Evolutionary conservation across 1,140 invertebrate genomes (phyloP).

Genomic region (Bombus turneri): DNA sequence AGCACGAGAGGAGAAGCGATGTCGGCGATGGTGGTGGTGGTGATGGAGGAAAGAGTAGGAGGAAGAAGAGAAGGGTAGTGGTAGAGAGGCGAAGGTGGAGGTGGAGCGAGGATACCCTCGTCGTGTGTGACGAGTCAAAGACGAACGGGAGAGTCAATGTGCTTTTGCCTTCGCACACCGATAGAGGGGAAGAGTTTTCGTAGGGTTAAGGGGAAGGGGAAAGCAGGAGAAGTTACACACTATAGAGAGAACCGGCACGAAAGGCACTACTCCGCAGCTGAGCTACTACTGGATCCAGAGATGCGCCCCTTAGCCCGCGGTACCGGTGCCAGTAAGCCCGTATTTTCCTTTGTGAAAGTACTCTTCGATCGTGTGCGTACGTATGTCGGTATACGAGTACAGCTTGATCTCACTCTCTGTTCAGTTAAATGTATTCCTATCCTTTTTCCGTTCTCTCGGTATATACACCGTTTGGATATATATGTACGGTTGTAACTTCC

Average conservation of each 20-base stretch:
- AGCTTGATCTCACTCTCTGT: slow-evolving; percentile 2
- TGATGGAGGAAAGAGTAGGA: slow-evolving; percentile 7
- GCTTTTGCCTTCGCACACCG: slow-evolving; percentile 10
- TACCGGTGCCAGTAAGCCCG: slow-evolving; percentile 15
- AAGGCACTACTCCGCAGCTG: slow-evolving; percentile 66
- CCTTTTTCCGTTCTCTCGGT: neutral
- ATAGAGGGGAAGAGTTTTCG: slow-evolving; percentile 39
- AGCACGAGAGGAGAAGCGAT: slow-evolving; percentile 34
- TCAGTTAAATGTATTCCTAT: neutral
- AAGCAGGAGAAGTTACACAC: slow-evolving; percentile 48
- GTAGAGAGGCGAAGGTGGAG: neutral
- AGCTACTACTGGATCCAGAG: slow-evolving; percentile 67
- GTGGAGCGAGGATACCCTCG: slow-evolving; percentile 47
- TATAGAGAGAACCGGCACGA: slow-evolving; percentile 58
- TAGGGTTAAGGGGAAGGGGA: slow-evolving; percentile 2
- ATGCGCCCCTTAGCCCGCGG: slow-evolving; percentile 23
- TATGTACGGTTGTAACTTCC: neutral
- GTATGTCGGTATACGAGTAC: neutral
- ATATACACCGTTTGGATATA: neutral
- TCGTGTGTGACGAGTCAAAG: slow-evolving; percentile 55
- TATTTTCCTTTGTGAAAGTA: slow-evolving; percentile 48
- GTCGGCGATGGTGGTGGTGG: neutral
- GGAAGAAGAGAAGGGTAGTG: slow-evolving; percentile 23
- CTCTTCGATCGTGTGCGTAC: slow-evolving; percentile 10
- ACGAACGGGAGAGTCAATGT: slow-evolving; percentile 57